phyloP scores from a whole-genome alignment of 2,113 vertebrate genomes.

The Tichodroma muraria region DNA sequence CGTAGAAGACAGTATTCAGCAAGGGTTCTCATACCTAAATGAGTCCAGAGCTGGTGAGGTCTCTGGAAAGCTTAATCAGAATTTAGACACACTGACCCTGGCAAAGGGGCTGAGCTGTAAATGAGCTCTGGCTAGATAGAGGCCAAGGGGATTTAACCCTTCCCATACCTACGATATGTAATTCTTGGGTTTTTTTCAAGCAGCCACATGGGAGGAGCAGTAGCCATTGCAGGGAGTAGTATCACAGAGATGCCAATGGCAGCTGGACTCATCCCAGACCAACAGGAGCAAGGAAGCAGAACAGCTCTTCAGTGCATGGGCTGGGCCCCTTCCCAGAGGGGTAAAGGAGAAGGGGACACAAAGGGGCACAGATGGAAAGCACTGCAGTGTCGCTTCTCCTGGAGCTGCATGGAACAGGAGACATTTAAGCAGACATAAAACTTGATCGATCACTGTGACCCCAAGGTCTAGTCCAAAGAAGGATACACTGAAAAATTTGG shows the following conservation, averaged over 20 bases:
- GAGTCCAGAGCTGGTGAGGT: too few relatives aligned
- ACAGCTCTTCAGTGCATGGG: not conserved
- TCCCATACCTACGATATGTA: not conserved
- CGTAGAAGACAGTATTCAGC: not conserved
- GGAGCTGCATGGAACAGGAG: too few relatives aligned
- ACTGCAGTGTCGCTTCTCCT: not conserved
- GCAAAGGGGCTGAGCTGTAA: not conserved
- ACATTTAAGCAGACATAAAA: not conserved
- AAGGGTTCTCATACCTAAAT: not conserved
- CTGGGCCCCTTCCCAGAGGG: not conserved
- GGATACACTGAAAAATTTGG: not conserved
- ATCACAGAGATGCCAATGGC: accelerated
- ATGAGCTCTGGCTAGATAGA: not conserved
- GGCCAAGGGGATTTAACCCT: not conserved
- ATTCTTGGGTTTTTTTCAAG: not conserved
- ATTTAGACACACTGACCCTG: not conserved
- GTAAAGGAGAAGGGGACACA: not conserved
- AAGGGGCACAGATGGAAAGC: not conserved
- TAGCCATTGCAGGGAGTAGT: not conserved
- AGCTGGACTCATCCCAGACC: not conserved
- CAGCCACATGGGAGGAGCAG: not conserved
- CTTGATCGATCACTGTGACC: too few relatives aligned
- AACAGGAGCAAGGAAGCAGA: not conserved
- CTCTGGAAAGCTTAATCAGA: not conserved
- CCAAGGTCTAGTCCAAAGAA: not conserved